Evolutionary conservation across 1,140 invertebrate genomes (phyloP).

Genomic region (Penaeus japonicus): DNA sequence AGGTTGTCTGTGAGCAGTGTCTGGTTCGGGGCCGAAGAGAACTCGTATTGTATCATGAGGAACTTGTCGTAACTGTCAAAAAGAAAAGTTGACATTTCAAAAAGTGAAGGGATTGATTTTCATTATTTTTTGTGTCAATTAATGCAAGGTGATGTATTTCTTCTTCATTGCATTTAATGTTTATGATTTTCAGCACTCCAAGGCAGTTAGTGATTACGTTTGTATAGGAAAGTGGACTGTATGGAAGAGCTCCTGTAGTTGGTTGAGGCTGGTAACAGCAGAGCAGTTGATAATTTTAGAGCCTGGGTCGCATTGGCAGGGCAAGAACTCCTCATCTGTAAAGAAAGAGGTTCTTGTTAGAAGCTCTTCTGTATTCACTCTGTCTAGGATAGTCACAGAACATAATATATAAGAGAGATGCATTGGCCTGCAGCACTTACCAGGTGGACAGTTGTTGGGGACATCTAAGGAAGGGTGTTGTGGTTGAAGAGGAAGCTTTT

Average conservation of each 20-base stretch:
- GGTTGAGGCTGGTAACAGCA: background rate
- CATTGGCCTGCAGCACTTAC: no score
- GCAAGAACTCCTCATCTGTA: background rate
- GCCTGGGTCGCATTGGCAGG: constrained; percentile 11
- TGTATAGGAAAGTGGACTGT: background rate
- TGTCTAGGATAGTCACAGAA: background rate
- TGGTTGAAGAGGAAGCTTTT: no score
- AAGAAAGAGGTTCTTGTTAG: background rate
- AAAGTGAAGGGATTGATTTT: background rate
- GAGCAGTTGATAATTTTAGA: constrained; percentile 23
- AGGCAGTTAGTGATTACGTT: background rate
- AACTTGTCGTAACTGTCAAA: background rate
- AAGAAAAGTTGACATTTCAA: no score
- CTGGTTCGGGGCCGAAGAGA: background rate
- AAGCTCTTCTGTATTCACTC: background rate
- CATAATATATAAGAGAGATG: background rate
- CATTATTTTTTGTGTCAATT: background rate
- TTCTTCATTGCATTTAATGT: background rate
- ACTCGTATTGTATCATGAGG: background rate
- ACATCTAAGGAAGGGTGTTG: no score
- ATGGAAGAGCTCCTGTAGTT: background rate
- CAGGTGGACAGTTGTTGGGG: no score
- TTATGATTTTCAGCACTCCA: background rate
- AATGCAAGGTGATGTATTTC: background rate
- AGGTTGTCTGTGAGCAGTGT: background rate